A percentile compares a stretch with the other conserved stretches of the same genome.
Conservation (phyloP, 1,140 invertebrate genomes). For the Drosophila ohnishii region DNA sequence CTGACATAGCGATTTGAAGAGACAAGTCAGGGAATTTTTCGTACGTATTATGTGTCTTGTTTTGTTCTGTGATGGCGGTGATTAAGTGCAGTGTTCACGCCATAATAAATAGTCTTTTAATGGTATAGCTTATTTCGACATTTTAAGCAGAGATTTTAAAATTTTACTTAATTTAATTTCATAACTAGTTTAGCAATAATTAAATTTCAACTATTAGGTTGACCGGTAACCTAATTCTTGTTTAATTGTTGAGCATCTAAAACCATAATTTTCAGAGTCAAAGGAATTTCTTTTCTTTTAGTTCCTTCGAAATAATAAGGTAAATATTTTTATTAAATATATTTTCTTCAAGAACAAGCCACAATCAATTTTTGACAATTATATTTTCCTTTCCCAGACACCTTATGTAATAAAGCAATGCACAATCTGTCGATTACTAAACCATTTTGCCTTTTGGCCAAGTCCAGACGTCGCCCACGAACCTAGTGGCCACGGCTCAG, state of each 20-base stretch:
- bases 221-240: too few species aligned
- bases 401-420: conserved; percentile 27
- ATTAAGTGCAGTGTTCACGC: not conserved
- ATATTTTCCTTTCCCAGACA: conserved; percentile 1
- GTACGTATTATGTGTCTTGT: not conserved
- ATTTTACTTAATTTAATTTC: not conserved
- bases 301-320: not conserved
- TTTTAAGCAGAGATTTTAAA: not conserved
- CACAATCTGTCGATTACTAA: conserved; percentile 11
- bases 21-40: conserved; percentile 8
- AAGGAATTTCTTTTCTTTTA: too few species aligned
- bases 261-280: too few species aligned
- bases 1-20: conserved; percentile 28
- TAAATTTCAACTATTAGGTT: too few species aligned
- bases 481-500: not conserved
- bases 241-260: too few species aligned
- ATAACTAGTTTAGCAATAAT: too few species aligned
- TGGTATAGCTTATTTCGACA: not conserved
- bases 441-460: conserved; percentile 21
- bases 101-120: conserved; percentile 5
- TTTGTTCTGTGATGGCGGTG: not conserved
- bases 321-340: not conserved
- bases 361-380: not conserved
- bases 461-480: conserved; percentile 39
- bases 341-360: not conserved